These are phyloP conservation scores for Scartelaos histophorus DNA, from an alignment of 2,113 vertebrate genomes.

Conservation along the genomic window DNA sequence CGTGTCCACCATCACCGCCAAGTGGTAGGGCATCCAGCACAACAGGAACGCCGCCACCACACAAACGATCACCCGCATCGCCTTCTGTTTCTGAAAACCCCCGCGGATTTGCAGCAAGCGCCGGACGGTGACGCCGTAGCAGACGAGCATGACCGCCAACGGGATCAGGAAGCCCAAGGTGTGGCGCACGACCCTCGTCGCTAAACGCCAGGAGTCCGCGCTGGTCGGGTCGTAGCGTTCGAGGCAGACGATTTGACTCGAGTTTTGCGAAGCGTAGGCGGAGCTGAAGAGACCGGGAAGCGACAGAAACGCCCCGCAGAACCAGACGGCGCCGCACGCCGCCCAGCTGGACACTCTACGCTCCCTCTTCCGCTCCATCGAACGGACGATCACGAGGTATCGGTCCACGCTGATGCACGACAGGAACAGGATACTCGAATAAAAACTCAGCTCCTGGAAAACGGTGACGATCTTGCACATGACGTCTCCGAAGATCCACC, in stretches of 20 bases:
- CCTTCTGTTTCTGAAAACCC: slow-evolving; percentile 64
- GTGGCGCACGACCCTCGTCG: slow-evolving; percentile 67
- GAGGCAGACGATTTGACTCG: slow-evolving; percentile 17
- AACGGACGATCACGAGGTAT: slow-evolving; percentile 76
- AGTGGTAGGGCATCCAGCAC: slow-evolving; percentile 76
- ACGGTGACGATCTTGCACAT: slow-evolving; percentile 72
- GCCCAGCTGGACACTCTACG: slow-evolving; percentile 48
- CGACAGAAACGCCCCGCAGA: slow-evolving; percentile 59
- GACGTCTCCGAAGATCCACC: slow-evolving; percentile 76
- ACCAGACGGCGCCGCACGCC: slow-evolving; percentile 69
- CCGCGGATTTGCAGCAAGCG: slow-evolving; percentile 66
- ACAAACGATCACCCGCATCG: slow-evolving; percentile 70
- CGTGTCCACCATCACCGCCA: slow-evolving; percentile 65
- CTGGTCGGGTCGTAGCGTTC: slow-evolving; percentile 51
- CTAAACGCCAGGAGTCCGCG: slow-evolving; percentile 61
- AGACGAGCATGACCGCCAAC: slow-evolving; percentile 68
- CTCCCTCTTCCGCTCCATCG: slow-evolving; percentile 52
- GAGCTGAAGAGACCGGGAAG: slow-evolving; percentile 67
- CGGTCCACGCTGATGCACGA: slow-evolving; percentile 80
- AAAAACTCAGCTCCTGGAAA: slow-evolving; percentile 77
- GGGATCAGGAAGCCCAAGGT: slow-evolving; percentile 72
- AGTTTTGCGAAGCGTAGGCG: accelerated
- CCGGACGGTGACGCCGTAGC: slow-evolving; percentile 66
- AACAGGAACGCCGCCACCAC: slow-evolving; percentile 72
- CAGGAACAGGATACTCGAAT: slow-evolving; percentile 79